These are phyloP conservation scores for Atta texana DNA, from an alignment of 1,140 invertebrate genomes.

Conservation along the genomic window DNA sequence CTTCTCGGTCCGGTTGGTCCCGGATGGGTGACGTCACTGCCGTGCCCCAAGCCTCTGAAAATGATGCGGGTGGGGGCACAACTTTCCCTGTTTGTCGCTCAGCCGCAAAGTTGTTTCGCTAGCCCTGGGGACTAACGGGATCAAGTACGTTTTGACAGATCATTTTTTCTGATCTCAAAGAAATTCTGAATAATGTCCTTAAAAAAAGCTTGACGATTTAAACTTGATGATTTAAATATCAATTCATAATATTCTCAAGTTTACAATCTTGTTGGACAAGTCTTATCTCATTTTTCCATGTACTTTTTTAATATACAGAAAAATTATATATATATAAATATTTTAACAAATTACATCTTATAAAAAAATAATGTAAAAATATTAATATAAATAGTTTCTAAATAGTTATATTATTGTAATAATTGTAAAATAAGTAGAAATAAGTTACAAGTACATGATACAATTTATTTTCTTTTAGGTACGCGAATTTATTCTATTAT, in stretches of 20 bases:
- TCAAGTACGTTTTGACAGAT: neutral
- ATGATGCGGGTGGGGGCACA: conserved; percentile 73
- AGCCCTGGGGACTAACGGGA: conserved; percentile 46
- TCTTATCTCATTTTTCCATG: neutral
- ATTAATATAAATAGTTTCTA: neutral
- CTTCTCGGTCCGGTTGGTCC: conserved; percentile 80
- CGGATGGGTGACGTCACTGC: conserved; percentile 84
- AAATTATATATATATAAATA: neutral
- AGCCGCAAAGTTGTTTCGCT: conserved; percentile 18
- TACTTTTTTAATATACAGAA: neutral
- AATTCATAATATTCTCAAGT: neutral
- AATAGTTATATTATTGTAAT: neutral
- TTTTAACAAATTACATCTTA: neutral
- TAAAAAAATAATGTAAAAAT: neutral
- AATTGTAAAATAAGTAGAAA: neutral
- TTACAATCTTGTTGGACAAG: neutral
- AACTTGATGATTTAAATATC: neutral
- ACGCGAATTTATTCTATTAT: neutral
- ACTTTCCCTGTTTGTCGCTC: conserved; percentile 81
- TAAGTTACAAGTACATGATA: neutral
- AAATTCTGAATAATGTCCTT: neutral
- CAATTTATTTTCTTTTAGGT: neutral
- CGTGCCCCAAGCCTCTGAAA: conserved; percentile 73
- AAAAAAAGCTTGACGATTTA: neutral
- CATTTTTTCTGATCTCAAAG: neutral